Percentiles rank a stretch among this genome's conserved stretches.
These are phyloP conservation scores for Pangasius macronema DNA, from an alignment of 2,797 vertebrate genomes.

Conservation along the genomic window DNA sequence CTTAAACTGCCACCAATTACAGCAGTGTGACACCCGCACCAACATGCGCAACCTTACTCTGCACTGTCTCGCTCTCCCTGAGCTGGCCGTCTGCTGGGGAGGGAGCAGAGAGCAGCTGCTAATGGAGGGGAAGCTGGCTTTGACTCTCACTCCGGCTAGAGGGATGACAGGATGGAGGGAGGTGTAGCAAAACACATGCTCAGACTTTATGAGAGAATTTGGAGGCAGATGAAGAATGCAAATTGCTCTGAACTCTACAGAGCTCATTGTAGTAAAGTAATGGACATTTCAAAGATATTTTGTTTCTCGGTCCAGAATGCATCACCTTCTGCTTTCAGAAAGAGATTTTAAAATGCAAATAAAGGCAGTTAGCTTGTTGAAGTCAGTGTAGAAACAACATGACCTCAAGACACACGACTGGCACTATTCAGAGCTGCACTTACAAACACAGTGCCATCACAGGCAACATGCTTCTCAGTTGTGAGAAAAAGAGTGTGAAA, in stretches of 20 bases:
- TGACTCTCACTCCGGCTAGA: slow-evolving; percentile 45
- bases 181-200: slow-evolving; percentile 35
- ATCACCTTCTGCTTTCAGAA: not conserved
- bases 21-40: slow-evolving; percentile 72
- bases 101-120: slow-evolving; percentile 42
- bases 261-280: not conserved
- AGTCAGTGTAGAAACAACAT: not conserved
- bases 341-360: slow-evolving; percentile 21
- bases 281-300: slow-evolving; percentile 3
- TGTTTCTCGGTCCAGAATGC: not conserved
- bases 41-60: slow-evolving; percentile 47
- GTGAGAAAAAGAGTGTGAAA: slow-evolving; percentile 48
- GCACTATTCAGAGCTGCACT: slow-evolving; percentile 16
- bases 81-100: slow-evolving; percentile 25
- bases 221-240: slow-evolving; percentile 5
- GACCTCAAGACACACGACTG: slow-evolving; percentile 24
- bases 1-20: slow-evolving; percentile 76
- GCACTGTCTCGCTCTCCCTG: slow-evolving; percentile 42
- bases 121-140: slow-evolving; percentile 53
- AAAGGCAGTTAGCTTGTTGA: not conserved
- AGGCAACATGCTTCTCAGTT: slow-evolving; percentile 35
- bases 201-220: slow-evolving; percentile 22
- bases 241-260: slow-evolving; percentile 6
- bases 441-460: slow-evolving; percentile 35
- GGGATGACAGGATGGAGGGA: slow-evolving; percentile 43